phyloP scores from a whole-genome alignment of 2,888 invertebrate genomes.

The Arctia plantaginis region DNA sequence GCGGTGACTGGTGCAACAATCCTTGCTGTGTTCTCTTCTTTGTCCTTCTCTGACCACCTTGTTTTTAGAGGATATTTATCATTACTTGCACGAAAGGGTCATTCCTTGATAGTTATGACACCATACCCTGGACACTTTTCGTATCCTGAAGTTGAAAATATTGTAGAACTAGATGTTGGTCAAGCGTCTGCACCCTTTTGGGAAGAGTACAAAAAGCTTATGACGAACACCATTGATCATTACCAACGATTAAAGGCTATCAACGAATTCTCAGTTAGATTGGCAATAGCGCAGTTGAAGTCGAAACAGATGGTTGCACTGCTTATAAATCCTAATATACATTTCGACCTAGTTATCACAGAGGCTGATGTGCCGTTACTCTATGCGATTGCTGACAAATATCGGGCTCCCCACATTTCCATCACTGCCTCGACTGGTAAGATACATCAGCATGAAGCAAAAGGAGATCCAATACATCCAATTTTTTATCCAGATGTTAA shows the following conservation, averaged over 20 bases:
- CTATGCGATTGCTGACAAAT: slow-evolving; percentile 84
- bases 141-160: slow-evolving; percentile 69
- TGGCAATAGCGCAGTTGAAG: slow-evolving; percentile 75
- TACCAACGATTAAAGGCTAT: slow-evolving; percentile 65
- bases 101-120: slow-evolving; percentile 77
- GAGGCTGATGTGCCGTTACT: slow-evolving; percentile 84
- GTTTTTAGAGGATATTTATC: slow-evolving; percentile 77
- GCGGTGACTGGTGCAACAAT: slow-evolving; percentile 66
- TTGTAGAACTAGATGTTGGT: slow-evolving; percentile 76
- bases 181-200: slow-evolving; percentile 71
- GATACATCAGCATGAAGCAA: slow-evolving; percentile 79
- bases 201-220: slow-evolving; percentile 72
- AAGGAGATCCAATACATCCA: slow-evolving; percentile 85
- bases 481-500: slow-evolving; percentile 82
- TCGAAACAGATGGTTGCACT: slow-evolving; percentile 77
- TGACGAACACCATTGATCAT: slow-evolving; percentile 75
- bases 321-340: slow-evolving; percentile 73
- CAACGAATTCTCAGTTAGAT: slow-evolving; percentile 71
- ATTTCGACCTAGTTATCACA: slow-evolving; percentile 86
- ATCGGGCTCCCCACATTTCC: slow-evolving; percentile 84
- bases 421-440: slow-evolving; percentile 82
- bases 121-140: slow-evolving; percentile 77
- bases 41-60: slow-evolving; percentile 77
- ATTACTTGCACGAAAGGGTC: slow-evolving; percentile 69
- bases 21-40: slow-evolving; percentile 75